These are phyloP conservation scores for Acinonyx jubatus DNA, from an alignment of 2,113 vertebrate species.

Conservation along the genomic window DNA sequence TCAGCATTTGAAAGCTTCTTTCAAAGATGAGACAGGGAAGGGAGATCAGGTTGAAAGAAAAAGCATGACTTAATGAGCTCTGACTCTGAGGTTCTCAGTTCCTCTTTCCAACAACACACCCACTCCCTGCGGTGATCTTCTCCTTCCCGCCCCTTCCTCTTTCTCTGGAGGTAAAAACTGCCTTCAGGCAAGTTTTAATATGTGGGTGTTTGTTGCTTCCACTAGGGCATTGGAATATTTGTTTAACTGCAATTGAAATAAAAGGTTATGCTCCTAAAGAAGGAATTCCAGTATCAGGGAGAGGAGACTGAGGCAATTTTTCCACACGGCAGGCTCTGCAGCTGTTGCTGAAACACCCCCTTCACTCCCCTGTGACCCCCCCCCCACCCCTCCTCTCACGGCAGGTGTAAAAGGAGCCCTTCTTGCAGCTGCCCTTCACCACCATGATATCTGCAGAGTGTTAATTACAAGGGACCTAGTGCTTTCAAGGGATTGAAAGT, in stretches of 20 bases:
- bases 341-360: background rate
- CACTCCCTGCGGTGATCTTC: background rate
- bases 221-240: background rate
- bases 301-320: background rate
- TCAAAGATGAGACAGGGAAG: background rate
- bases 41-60: background rate
- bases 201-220: background rate
- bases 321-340: background rate
- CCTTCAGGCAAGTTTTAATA: constrained; percentile 13
- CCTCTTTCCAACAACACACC: background rate
- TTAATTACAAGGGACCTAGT: background rate
- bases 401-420: background rate
- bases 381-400: too few species aligned
- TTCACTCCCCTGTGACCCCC: too few species aligned
- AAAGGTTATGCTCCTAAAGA: background rate
- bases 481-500: background rate
- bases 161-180: background rate
- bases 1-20: background rate
- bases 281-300: background rate
- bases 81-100: background rate
- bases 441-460: background rate
- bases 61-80: background rate
- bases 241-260: constrained; percentile 15
- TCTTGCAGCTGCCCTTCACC: background rate
- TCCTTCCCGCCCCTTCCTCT: background rate